Evolutionary conservation across 2,113 vertebrate species (phyloP).

Genomic region (Sporophila hypoxantha): DNA sequence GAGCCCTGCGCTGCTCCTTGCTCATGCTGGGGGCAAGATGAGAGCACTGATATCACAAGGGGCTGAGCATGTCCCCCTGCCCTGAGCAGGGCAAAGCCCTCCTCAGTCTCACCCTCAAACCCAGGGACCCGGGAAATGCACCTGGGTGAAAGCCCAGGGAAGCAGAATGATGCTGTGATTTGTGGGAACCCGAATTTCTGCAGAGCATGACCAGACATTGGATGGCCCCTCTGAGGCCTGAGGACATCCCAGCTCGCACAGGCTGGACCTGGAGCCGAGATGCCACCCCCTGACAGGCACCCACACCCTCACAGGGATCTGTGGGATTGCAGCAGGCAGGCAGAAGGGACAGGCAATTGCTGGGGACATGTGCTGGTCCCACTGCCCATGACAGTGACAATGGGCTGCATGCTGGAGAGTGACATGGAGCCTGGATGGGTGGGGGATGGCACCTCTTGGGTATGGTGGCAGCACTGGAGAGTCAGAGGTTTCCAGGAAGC

Average conservation of each 20-base stretch:
- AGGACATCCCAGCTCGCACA: background rate
- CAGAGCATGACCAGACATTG: rapidly evolving
- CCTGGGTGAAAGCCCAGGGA: background rate
- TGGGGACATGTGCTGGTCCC: background rate
- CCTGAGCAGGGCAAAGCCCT: background rate
- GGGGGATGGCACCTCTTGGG: background rate
- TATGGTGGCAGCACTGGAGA: background rate
- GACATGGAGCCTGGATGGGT: background rate
- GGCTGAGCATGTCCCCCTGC: background rate
- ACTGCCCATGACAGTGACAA: background rate
- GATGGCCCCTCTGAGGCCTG: background rate
- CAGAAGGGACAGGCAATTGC: background rate
- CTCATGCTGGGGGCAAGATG: rapidly evolving
- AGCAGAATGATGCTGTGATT: background rate
- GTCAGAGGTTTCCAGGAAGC: background rate
- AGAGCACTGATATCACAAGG: rapidly evolving
- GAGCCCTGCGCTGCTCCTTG: rapidly evolving
- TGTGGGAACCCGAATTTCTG: background rate
- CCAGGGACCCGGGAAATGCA: background rate
- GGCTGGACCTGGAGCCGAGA: background rate
- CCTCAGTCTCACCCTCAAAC: background rate
- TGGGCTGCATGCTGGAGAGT: background rate
- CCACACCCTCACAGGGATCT: background rate
- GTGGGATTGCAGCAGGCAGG: background rate
- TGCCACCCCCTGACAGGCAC: background rate